These are phyloP conservation scores for Latrodectus elegans DNA, from an alignment of 2,888 invertebrate genomes.

Conservation along the genomic window DNA sequence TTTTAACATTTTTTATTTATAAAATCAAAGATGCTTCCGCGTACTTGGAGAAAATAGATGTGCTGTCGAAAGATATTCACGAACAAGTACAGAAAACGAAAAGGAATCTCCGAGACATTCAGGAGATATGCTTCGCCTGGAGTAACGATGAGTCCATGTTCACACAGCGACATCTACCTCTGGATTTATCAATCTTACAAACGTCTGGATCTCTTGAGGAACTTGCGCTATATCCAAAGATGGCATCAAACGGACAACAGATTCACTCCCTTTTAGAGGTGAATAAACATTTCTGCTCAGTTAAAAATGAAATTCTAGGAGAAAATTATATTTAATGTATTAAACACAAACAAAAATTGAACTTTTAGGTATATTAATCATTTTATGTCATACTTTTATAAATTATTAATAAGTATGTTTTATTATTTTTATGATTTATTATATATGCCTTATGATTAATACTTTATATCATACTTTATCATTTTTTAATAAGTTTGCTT, in stretches of 20 bases:
- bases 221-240: constrained; percentile 85
- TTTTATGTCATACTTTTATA: too few species aligned
- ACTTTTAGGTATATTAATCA: too few species aligned
- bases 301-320: not conserved
- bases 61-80: constrained; percentile 86
- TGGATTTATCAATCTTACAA: constrained; percentile 28
- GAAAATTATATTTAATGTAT: too few species aligned
- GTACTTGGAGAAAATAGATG: constrained; percentile 86
- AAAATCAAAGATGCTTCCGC: constrained; percentile 82
- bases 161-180: constrained; percentile 4
- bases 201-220: constrained; percentile 25
- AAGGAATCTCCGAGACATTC: constrained; percentile 87
- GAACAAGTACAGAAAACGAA: constrained; percentile 87
- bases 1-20: constrained; percentile 4
- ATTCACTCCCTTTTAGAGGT: constrained; percentile 82
- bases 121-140: constrained; percentile 87
- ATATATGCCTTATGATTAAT: too few species aligned
- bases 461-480: too few species aligned
- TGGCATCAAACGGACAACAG: constrained; percentile 83
- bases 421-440: too few species aligned
- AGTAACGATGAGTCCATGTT: constrained; percentile 77
- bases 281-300: not conserved
- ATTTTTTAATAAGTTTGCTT: too few species aligned
- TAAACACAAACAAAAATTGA: too few species aligned
- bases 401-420: too few species aligned